Evolutionary conservation across 2,113 vertebrate species (phyloP), one percentile per base, ranked within the genome.

Genomic region (Oxyura jamaicensis): DNA sequence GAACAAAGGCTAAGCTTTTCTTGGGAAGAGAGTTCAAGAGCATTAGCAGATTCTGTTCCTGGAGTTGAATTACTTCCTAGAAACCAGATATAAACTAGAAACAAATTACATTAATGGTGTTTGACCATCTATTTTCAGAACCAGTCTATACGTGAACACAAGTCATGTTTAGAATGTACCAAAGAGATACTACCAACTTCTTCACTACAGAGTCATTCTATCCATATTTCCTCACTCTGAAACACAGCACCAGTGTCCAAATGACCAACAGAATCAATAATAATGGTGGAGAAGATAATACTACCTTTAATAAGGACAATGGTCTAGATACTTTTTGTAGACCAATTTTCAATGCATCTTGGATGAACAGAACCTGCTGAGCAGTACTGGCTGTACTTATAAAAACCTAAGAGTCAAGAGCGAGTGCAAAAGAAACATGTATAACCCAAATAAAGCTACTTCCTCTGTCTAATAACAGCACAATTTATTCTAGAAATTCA

Each of bases 231-330:
- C 42, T 68, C 33, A n/a, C 3, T 35, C 39, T 41, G 22, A 68
- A 77, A 41, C 46, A 75, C 2, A 48, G 35, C 29, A 52, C 0
- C 0, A 6, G 8, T 80, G 17, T n/a, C 29, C 0, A 0, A 31
- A 72, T n/a, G n/a, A 56, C 23, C 26, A 88, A 41, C 4, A 65
- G 17, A 65, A 18, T 29, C 39, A 65, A 6, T 59, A 73, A 50
- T 35, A 67, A 72, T 53, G 7, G 12, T 42, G 10, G 48, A 76
- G 29, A 80, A 86, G 59, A 42, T n/a, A 42, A 42, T 48, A n/a
- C 14, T 66, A 26, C 9, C 23, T 80, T 26, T 80, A 36, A 62
- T 50, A 29, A 1, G 65, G 17, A 25, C 4, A 88, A 28, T 19
- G 21, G 56, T 46, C 41, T 10, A 58, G 41, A 76, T 33, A n/a